Base-by-base conservation (phyloP, 2,113 vertebrate genomes). In the Sula dactylatra region DNA sequence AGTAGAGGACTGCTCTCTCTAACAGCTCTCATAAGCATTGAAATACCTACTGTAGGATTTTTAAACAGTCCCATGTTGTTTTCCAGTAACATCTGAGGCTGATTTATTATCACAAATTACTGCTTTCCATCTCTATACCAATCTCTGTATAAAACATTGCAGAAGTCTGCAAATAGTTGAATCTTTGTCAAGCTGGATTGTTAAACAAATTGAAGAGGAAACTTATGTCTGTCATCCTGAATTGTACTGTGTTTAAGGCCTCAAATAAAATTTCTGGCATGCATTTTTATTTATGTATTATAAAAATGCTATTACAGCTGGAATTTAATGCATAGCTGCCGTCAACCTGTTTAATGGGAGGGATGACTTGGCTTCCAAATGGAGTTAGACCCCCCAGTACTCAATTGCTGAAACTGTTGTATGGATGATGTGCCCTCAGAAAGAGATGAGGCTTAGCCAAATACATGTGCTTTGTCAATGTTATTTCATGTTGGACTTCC, bases 191-290 rank as follows among this genome's bases (percentile, higher is more conserved):
- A 64, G 32, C 59, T 95, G n/a, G n/a, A 73, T 84, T 74, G 64
- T 95, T 96, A 86, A 85, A 91, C 56, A 71, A 89, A 72, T 88
- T 86, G 42, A 88, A 92, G 32, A 26, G 32, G 59, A 38, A 92
- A 52, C 42, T 64, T 49, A 19, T 2, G 29, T 81, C 38, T 78
- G 36, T 81, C 0, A 0, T 86, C 22, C 24, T 55, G n/a, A 50
- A 50, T 42, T 66, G 65, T 85, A 4, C 40, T 80, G 77, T 86
- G 45, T 86, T 84, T 71, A 87, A 67, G 65, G 47, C 77, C 65
- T 84, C 72, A 34, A 89, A 74, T 91, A 82, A 81, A 77, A 88
- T 45, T 66, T 86, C 38, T 88, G 80, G 67, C 79, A 55, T 62
- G 42, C 29, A 7, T 56, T 90, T 97, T 96, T 80, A 81, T 86